A percentile compares a stretch with the other conserved stretches of the same genome.
phyloP scores from a whole-genome alignment of 2,113 vertebrate species.

The Protobothrops flavoviridis region DNA sequence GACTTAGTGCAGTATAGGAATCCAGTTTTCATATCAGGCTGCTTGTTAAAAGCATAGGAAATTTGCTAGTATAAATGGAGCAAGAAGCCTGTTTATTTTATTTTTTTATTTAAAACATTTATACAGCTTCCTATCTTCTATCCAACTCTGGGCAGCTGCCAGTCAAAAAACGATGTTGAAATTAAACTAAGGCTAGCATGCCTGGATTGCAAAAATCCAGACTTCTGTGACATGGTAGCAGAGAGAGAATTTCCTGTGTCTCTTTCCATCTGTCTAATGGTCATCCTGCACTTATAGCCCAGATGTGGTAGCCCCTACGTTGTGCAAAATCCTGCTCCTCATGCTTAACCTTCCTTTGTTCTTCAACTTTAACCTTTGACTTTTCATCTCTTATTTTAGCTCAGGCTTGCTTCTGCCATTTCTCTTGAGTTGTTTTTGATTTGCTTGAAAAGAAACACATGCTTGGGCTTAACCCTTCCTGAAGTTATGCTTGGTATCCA shows the following conservation, averaged over 20 bases:
- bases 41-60: not conserved
- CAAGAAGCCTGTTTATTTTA: not conserved
- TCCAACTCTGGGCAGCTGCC: not conserved
- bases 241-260: not conserved
- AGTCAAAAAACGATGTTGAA: not conserved
- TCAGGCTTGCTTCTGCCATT: not conserved
- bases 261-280: not conserved
- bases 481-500: not conserved
- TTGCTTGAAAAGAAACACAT: not conserved
- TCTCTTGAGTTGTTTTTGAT: not conserved
- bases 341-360: too few species aligned
- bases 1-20: not conserved
- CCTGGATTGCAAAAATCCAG: not conserved
- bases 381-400: not conserved
- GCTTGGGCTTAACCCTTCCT: not conserved
- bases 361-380: constrained; percentile 5
- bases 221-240: not conserved
- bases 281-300: not conserved
- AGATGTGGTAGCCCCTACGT: not conserved
- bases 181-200: not conserved
- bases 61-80: not conserved
- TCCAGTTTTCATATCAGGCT: not conserved
- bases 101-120: not conserved
- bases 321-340: not conserved
- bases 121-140: not conserved